These are phyloP conservation scores for Drosophila vallismaia DNA, from an alignment of 2,888 invertebrate species.

Conservation along the genomic window DNA sequence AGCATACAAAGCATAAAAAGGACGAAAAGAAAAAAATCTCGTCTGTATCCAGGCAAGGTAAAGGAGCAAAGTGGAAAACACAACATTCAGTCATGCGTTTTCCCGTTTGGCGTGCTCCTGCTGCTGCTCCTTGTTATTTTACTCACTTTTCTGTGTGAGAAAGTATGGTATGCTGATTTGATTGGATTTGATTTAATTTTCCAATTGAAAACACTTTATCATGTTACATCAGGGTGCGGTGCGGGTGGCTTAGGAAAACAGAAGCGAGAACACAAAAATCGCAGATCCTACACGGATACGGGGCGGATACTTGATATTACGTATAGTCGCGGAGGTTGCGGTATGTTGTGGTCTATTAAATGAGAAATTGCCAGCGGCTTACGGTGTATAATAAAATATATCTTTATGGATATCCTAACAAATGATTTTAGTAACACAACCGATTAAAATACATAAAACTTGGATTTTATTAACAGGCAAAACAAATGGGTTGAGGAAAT, in stretches of 20 bases:
- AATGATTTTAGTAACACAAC: conserved; percentile 29
- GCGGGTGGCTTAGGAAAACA: conserved; percentile 49
- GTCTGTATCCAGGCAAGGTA: not conserved
- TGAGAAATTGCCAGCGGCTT: conserved; percentile 12
- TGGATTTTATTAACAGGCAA: conserved; percentile 3
- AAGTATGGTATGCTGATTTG: conserved; percentile 73
- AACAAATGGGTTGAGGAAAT: not conserved
- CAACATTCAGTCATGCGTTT: conserved; percentile 65
- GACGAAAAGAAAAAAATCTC: not conserved
- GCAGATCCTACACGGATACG: conserved; percentile 15
- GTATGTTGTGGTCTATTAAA: conserved; percentile 52
- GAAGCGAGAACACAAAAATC: conserved; percentile 21
- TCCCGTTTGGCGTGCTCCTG: conserved; percentile 23
- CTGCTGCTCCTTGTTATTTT: conserved; percentile 27
- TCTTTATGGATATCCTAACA: conserved; percentile 37
- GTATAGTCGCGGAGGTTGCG: conserved; percentile 18
- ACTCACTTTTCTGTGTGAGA: conserved; percentile 28
- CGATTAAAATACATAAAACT: not conserved
- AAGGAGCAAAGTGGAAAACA: conserved; percentile 23
- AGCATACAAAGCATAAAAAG: conserved; percentile 27
- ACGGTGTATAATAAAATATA: not conserved
- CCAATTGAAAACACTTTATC: conserved; percentile 80
- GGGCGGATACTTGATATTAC: conserved; percentile 39
- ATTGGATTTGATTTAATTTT: conserved; percentile 81
- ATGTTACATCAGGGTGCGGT: conserved; percentile 46